A percentile compares a stretch with the other conserved stretches of the same genome.
phyloP scores from a whole-genome alignment of 2,888 invertebrate species.

The Megastigmus dorsalis region DNA sequence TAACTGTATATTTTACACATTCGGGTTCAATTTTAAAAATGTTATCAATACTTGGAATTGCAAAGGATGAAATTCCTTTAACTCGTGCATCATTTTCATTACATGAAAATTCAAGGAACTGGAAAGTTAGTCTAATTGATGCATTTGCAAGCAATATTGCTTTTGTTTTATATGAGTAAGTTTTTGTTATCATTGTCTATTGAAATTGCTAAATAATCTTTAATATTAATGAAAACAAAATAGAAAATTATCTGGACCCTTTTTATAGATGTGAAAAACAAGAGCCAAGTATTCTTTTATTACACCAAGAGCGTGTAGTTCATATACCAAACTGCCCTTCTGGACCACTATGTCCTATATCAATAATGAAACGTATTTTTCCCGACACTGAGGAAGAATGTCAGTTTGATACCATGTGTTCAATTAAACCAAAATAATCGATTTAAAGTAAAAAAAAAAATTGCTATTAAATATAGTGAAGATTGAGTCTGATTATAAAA shows the following conservation, averaged over 20 bases:
- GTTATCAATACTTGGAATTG: constrained; percentile 83
- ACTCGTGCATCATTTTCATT: constrained; percentile 76
- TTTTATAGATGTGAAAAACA: constrained; percentile 76
- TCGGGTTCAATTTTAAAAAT: constrained; percentile 88
- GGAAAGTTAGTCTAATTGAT: constrained; percentile 80
- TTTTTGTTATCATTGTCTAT: constrained; percentile 59
- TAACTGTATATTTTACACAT: constrained; percentile 86
- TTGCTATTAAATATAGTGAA: neutral
- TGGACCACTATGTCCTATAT: constrained; percentile 79
- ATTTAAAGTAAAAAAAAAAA: neutral
- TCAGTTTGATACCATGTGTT: constrained; percentile 80
- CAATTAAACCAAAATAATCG: constrained; percentile 45
- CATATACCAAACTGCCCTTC: constrained; percentile 82
- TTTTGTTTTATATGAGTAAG: constrained; percentile 84
- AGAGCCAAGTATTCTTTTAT: constrained; percentile 76
- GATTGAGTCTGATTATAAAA: too few relatives aligned
- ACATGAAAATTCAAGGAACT: constrained; percentile 74
- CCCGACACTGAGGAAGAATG: constrained; percentile 80
- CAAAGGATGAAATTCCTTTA: constrained; percentile 80
- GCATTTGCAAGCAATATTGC: constrained; percentile 88
- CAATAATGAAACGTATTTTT: constrained; percentile 77
- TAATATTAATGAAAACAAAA: neutral
- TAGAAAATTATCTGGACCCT: neutral
- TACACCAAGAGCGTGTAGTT: constrained; percentile 85
- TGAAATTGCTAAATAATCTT: too few relatives aligned